Evolutionary conservation across 2,113 vertebrate species (phyloP).

Genomic region (Zeus faber): DNA sequence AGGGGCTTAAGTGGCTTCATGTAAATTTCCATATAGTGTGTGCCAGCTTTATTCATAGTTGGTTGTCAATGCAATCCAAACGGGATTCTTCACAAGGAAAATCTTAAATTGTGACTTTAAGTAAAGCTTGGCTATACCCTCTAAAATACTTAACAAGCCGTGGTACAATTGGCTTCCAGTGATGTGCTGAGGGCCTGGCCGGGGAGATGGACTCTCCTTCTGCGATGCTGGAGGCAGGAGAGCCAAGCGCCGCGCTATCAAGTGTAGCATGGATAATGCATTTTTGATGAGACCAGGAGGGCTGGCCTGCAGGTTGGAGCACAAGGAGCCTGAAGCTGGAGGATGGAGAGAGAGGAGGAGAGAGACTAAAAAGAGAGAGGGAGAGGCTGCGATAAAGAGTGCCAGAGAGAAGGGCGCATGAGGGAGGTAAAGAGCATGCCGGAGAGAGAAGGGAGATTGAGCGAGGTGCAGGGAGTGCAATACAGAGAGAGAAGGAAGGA

Average conservation of each 20-base stretch:
- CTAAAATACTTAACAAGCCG: too few relatives aligned
- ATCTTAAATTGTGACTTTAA: too few relatives aligned
- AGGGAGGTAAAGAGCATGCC: neutral
- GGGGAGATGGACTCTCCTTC: too few relatives aligned
- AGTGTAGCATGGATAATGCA: slow-evolving; percentile 63
- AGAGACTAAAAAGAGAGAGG: slow-evolving; percentile 4
- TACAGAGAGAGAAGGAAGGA: too few relatives aligned
- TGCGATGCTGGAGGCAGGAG: slow-evolving; percentile 30
- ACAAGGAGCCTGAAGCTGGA: slow-evolving; percentile 39
- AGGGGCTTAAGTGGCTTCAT: too few relatives aligned
- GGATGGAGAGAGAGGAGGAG: neutral
- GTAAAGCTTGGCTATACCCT: too few relatives aligned
- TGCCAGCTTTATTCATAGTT: too few relatives aligned
- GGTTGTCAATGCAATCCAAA: too few relatives aligned
- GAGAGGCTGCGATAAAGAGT: slow-evolving; percentile 5
- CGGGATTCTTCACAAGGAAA: too few relatives aligned
- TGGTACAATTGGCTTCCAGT: too few relatives aligned
- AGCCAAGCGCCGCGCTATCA: slow-evolving; percentile 47
- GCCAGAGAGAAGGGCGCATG: slow-evolving; percentile 1
- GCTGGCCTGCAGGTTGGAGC: slow-evolving; percentile 50
- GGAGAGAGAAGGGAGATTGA: neutral
- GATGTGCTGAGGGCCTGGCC: too few relatives aligned
- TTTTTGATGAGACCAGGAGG: slow-evolving; percentile 64
- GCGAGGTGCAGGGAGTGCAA: neutral
- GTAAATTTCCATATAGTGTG: too few relatives aligned